Base-by-base conservation (phyloP, 1,140 invertebrate genomes). In the Drosophila rhopaloa region DNA sequence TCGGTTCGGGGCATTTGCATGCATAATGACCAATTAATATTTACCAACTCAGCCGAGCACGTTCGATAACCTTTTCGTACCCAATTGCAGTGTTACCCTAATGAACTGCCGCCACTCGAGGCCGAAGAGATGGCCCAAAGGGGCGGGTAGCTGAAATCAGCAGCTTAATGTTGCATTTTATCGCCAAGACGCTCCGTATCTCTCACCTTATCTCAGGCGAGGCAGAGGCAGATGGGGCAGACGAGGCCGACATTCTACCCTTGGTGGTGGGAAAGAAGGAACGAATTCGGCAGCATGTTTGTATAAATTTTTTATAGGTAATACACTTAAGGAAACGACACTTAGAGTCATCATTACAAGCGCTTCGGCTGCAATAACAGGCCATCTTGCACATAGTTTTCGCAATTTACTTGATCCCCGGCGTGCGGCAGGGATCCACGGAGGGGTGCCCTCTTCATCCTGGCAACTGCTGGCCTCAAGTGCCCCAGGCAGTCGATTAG, bases 251-350 rank as follows among this genome's bases (percentile, higher is more conserved):
- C 46, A 11, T 54, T 48, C 47, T 58, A 27, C 58, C 37, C 41
- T 40, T 11, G 76, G 78, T 82, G 79, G 82, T 78, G 65, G 75
- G 35, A 68, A 32, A 75, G 40, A 32, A 27, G 47, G n/a, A 55
- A 46, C 59, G 47, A 89, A 89, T 89, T 89, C 79, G 86, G 85
- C 79, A 90, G 86, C 85, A 81, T 77, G 76, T 84, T 85, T 86
- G 81, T 91, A 90, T 91, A 91, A 91, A 91, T 91, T 92, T 91
- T 92, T 92, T 92, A 92, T 91, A 92, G 91, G 91, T 92, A 88
- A 92, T 92, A 89, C 88, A 92, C 91, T 92, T 89, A 92, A 82
- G 91, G 57, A 91, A 91, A 92, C 84, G 91, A 80, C 91, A 91
- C 91, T 92, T 91, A 91, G 85, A 92, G 86, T 90, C 88, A 92